Evolutionary conservation across 2,113 vertebrate species (phyloP).

Genomic region (Aspidoscelis tigris): DNA sequence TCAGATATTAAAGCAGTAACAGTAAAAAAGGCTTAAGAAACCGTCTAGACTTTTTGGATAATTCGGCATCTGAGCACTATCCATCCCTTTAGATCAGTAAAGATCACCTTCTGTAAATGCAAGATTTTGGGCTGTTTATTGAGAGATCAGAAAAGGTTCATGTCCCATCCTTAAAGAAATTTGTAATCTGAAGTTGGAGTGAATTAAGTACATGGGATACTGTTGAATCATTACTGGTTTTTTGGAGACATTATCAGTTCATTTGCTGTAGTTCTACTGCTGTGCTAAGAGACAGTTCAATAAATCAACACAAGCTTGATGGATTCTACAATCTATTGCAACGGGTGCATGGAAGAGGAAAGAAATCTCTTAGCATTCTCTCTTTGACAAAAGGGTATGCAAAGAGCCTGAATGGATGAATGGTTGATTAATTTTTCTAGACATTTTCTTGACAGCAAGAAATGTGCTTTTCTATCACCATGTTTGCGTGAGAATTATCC

Average conservation of each 20-base stretch:
- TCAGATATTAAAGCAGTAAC: background rate
- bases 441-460: slow-evolving; percentile 98
- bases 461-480: slow-evolving; percentile 94
- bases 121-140: background rate
- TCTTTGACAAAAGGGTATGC: slow-evolving; percentile 98
- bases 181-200: slow-evolving; percentile 66
- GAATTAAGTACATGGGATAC: slow-evolving; percentile 77
- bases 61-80: background rate
- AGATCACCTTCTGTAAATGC: slow-evolving; percentile 15
- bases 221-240: slow-evolving; percentile 84
- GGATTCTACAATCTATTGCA: slow-evolving; percentile 96
- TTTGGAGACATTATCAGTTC: slow-evolving; percentile 93
- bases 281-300: slow-evolving; percentile 99
- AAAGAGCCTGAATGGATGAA: slow-evolving; percentile 99
- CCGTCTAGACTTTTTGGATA: background rate
- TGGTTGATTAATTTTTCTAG: slow-evolving; percentile 99
- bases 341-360: slow-evolving; percentile 88
- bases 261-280: slow-evolving; percentile 99
- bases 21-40: background rate
- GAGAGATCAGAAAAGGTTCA: slow-evolving; percentile 18
- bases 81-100: slow-evolving; percentile 28
- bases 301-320: slow-evolving; percentile 99
- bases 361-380: slow-evolving; percentile 94
- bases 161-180: slow-evolving; percentile 55
- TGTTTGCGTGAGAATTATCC: slow-evolving; percentile 91